Percentiles rank a stretch among this genome's conserved stretches.
These are phyloP conservation scores for Ammodytes marinus DNA, from an alignment of 2,113 vertebrate genomes.

Conservation along the genomic window DNA sequence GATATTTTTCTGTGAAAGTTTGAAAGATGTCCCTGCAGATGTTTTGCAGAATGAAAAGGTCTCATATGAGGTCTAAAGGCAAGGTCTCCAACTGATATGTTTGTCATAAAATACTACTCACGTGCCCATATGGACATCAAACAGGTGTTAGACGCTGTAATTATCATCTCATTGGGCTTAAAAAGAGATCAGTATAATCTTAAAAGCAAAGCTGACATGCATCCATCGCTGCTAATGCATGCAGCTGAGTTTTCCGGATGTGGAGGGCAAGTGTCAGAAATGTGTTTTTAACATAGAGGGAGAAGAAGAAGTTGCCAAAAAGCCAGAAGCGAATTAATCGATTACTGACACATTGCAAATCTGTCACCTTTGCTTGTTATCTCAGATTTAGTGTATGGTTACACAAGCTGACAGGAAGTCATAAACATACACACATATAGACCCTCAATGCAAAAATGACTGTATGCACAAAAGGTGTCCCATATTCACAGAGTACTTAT, in stretches of 20 bases:
- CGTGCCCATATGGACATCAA: background rate
- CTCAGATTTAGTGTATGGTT: slow-evolving; percentile 12
- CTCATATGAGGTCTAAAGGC: background rate
- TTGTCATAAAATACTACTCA: background rate
- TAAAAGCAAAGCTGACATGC: slow-evolving; percentile 9
- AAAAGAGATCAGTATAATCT: slow-evolving; percentile 17
- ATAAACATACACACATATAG: slow-evolving; percentile 29
- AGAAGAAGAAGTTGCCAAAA: background rate
- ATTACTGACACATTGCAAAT: background rate
- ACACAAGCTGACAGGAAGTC: slow-evolving; percentile 46
- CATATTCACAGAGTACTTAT: slow-evolving; percentile 51
- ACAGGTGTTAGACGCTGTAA: background rate
- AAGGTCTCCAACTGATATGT: background rate
- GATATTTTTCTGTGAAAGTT: background rate
- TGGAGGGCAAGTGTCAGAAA: background rate
- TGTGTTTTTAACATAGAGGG: background rate
- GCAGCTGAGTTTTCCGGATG: background rate
- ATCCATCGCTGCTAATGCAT: background rate
- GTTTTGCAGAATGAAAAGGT: background rate
- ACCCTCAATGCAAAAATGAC: slow-evolving; percentile 33
- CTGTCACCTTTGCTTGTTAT: slow-evolving; percentile 22
- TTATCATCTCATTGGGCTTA: background rate
- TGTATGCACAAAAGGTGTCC: slow-evolving; percentile 50
- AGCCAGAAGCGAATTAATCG: background rate
- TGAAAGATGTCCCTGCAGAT: background rate